Conservation (phyloP, 2,888 invertebrate genomes). For the Spisula solida region DNA sequence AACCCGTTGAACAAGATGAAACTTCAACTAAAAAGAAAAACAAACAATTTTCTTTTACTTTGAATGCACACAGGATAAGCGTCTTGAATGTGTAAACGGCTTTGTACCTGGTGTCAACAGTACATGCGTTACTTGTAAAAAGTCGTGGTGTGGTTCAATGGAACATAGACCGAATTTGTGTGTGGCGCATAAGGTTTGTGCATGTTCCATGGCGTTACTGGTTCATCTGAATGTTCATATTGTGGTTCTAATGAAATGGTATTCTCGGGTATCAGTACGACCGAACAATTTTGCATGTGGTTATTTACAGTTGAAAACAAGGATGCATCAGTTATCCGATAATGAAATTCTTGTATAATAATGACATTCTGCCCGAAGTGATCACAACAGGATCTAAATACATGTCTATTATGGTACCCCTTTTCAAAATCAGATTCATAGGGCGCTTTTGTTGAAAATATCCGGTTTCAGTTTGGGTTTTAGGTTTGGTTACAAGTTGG, state of each 20-base stretch:
- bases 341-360: constrained; percentile 48
- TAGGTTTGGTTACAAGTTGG: too few relatives aligned
- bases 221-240: constrained; percentile 36
- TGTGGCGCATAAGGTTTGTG: constrained; percentile 60
- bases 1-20: background rate
- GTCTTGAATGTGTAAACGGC: constrained; percentile 47
- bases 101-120: constrained; percentile 14
- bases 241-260: constrained; percentile 61
- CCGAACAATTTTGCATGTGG: constrained; percentile 59
- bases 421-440: constrained; percentile 26
- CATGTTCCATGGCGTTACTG: constrained; percentile 41
- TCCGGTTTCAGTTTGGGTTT: too few relatives aligned
- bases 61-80: constrained; percentile 54
- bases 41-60: constrained; percentile 58
- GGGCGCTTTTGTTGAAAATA: too few relatives aligned
- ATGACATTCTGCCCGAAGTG: constrained; percentile 57
- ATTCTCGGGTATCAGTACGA: constrained; percentile 48
- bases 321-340: constrained; percentile 60
- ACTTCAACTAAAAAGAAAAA: background rate
- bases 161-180: constrained; percentile 63
- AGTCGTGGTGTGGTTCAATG: constrained; percentile 57
- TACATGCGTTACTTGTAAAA: constrained; percentile 64
- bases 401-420: constrained; percentile 51
- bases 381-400: constrained; percentile 59
- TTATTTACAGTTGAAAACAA: constrained; percentile 64